These are phyloP conservation scores for Acanthochromis polyacanthus DNA, from an alignment of 2,113 vertebrate species.

Conservation along the genomic window DNA sequence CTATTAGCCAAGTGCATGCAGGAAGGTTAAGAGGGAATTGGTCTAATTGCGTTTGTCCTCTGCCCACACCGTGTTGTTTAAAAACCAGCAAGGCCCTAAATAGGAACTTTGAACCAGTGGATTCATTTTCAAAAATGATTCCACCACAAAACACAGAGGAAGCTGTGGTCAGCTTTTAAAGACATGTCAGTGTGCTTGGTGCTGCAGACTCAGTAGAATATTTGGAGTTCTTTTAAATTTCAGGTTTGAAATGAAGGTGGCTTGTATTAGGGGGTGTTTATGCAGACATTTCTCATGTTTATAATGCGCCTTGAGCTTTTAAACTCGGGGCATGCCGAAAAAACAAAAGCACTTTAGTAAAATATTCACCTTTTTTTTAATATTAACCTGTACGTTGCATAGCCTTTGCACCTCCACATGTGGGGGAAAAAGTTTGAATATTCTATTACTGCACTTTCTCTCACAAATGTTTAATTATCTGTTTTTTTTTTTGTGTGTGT, in stretches of 20 bases:
- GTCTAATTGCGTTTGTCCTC: constrained; percentile 38
- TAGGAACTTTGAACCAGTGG: not conserved
- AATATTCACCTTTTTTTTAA: constrained; percentile 11
- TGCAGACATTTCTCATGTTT: too few species aligned
- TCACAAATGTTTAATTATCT: constrained; percentile 21
- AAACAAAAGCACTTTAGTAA: constrained; percentile 14
- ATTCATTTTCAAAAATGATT: not conserved
- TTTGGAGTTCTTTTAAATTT: too few species aligned
- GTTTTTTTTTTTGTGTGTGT: constrained; percentile 9
- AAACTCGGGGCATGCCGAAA: not conserved
- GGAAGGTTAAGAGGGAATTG: constrained; percentile 50
- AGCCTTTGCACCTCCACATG: constrained; percentile 26
- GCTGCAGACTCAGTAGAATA: too few species aligned
- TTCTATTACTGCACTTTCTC: constrained; percentile 14
- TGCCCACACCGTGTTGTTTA: constrained; percentile 40
- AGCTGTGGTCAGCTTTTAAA: too few species aligned
- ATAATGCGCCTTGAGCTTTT: too few species aligned
- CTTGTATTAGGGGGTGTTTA: too few species aligned
- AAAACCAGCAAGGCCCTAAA: not conserved
- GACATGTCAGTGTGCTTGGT: too few species aligned
- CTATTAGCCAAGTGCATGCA: constrained; percentile 39
- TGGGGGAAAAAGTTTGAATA: constrained; percentile 31
- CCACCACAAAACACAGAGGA: too few species aligned
- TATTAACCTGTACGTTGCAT: constrained; percentile 38
- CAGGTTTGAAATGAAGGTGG: too few species aligned